Base-by-base conservation (phyloP, 2,797 vertebrate genomes). In the Poecilia wingei region DNA sequence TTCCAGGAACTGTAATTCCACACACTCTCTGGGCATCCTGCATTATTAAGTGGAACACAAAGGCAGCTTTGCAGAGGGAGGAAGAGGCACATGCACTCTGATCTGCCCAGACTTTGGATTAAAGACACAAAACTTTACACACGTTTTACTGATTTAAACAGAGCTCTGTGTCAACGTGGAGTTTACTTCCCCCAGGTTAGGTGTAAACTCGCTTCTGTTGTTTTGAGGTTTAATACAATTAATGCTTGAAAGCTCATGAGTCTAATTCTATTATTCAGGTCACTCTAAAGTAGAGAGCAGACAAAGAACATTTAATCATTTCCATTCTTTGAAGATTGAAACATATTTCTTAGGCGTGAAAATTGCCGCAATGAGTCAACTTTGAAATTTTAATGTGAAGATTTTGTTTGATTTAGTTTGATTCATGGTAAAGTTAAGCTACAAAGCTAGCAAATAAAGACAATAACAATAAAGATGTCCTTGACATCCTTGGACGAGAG, bases 11-110 rank as follows among this genome's bases (percentile, higher is more conserved):
- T 79, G 91, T 84, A 94, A 95, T 93, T 92, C 94, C 91, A 87
- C 28, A 86, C 51, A 89, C 61, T 79, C 20, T 78, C 82, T 86
- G 75, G 88, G 92, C 91, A 86, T 88, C 77, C 51, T 92, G 91
- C 94, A 94, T 95, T 95, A 95, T 92, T 95, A 90, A 95, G 91
- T 9, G 51, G 79, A 88, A 89, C 89, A 90, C 84, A 89, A 86
- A 87, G 85, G 77, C 75, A 53, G 91, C 74, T 79, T 75, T 82
- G 82, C 82, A 85, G 70, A 85, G 79, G 80, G 66, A 41, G 13
- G 74, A 78, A 43, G 78, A 78, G 83, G 76, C 78, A 79, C 72
- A 81, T 88, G 79, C 86, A 89, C 85, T 84, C 81, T 85, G 83
- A 84, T 88, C 89, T 45, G 55, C 47, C 73, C 74, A 51, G 77